Evolutionary conservation across 2,113 vertebrate genomes (phyloP), one percentile per base, ranked within the genome.

Genomic region (Sebastes fasciatus): DNA sequence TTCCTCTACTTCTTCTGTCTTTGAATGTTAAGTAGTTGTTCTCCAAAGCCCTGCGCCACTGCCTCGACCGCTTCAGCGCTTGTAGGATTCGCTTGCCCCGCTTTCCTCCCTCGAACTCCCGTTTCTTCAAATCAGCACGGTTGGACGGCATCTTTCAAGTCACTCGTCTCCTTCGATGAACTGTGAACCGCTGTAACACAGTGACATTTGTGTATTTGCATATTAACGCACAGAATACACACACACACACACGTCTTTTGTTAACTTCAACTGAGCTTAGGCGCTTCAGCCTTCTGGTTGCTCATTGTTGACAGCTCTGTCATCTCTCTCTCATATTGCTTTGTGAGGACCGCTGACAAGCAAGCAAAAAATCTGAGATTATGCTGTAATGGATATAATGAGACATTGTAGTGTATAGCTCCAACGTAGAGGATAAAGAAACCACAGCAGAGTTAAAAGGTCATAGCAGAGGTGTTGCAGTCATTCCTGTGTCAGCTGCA

Each of bases 21-120:
- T 71, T 94, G 91, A 94, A 94, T 95, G 94, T 95, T 94, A 87
- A 87, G 85, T 94, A 91, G 91, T 91, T 86, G 84, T 93, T 92
- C 85, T 91, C 86, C 89, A 88, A 34, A 86, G 87, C 88, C 80
- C 85, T 84, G 77, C 66, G 65, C 91, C 88, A 86, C 83, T 80
- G 83, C 80, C 82, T 94, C 83, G 4, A 86, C 86, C 70, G 84
- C 90, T 92, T 91, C 86, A 92, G 88, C 83, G 92, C 91, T 94
- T 91, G 92, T 94, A 91, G 86, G 82, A 91, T 92, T 85, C 66
- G 89, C 92, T 89, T 89, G 78, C 13, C 80, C 74, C 73, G 52
- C 87, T 89, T 80, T 83, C 77, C 83, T 74, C 74, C 58, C 88
- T 88, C 73, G 70, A 34, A 16, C 79, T 85, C 85, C 79, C 7